Evolutionary conservation across 2,113 vertebrate species (phyloP), one percentile per base, ranked within the genome.

Genomic region (Orientallactaga bullata): DNA sequence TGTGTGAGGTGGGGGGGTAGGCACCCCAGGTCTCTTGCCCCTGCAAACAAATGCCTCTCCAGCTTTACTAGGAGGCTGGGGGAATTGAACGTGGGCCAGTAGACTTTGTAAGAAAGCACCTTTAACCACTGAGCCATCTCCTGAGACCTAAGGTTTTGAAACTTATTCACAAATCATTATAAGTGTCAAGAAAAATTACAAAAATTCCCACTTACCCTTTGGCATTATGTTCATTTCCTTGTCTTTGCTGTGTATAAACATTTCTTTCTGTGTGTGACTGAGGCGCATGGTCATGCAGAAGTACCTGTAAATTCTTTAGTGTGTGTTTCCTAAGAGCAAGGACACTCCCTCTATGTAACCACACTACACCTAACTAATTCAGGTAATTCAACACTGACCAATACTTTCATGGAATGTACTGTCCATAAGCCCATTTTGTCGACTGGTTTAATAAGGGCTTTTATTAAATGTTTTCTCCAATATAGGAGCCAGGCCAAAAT

Each of bases 111-210:
- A 55, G 55, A 47, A 47, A 47, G 8, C 42, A 47, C 55, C 55
- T 55, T 55, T 13, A 55, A 55, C 55, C 55, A 2, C 7, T 2
- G 7, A 55, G 7, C 55, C 55, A 55, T 13, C 55, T 55, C 55
- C 55, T 16, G 11, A 96, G 69, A 85, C 32, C 63, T 73, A 73
- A 20, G 69, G n/a, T 60, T 60, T 88, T 85, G 21, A 71, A 92
- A 83, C 91, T 77, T 76, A 47, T 93, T 94, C 23, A 21, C 17
- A 69, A 94, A 86, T 88, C 35, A 80, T 87, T 72, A 88, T 3
- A 82, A 77, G 30, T 10, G 30, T 91, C 69, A 91, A 93, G 60
- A 93, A 88, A 92, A 90, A 85, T 80, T 8, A 23, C 4, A 55
- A 65, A 95, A 74, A 55, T 24, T 84, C 28, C 17, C 66, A 60